Percentiles rank a stretch among this genome's conserved stretches.
These are phyloP conservation scores for Accipiter cooperii DNA, from an alignment of 2,113 vertebrate species.

Conservation along the genomic window DNA sequence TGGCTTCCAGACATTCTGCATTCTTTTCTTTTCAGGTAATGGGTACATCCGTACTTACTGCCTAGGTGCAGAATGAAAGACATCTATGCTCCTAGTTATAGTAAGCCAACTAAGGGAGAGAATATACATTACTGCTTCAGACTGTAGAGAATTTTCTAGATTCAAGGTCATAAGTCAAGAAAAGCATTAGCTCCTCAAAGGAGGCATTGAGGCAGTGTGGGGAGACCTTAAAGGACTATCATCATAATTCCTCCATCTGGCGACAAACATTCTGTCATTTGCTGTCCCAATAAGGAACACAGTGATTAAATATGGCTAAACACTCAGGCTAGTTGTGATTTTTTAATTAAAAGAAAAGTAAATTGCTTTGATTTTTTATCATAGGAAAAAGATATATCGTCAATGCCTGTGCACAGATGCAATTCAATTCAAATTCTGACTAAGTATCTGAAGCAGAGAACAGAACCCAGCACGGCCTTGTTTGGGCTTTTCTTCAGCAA, in stretches of 20 bases:
- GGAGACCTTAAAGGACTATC: background rate
- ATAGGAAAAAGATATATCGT: background rate
- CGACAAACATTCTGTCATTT: background rate
- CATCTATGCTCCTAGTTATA: background rate
- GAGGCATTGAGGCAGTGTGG: background rate
- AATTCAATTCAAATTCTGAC: background rate
- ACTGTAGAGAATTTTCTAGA: background rate
- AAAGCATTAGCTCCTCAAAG: background rate
- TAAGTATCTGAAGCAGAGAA: slow-evolving; percentile 23
- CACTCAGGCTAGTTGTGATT: background rate
- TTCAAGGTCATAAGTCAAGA: background rate
- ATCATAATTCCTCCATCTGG: slow-evolving; percentile 2
- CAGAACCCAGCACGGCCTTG: background rate
- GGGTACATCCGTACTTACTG: background rate
- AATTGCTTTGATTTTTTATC: background rate
- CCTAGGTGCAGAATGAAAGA: background rate
- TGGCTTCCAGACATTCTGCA: background rate
- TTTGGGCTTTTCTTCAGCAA: slow-evolving; percentile 7
- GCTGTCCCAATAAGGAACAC: background rate
- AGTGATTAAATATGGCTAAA: slow-evolving; percentile 21
- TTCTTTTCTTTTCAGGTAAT: background rate
- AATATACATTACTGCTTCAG: background rate
- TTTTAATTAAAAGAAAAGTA: slow-evolving; percentile 39
- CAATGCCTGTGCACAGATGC: background rate
- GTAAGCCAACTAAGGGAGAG: background rate